Evolutionary conservation across 2,113 vertebrate species (phyloP), one percentile per base, ranked within the genome.

Genomic region (Epinephelus cyanopodus): DNA sequence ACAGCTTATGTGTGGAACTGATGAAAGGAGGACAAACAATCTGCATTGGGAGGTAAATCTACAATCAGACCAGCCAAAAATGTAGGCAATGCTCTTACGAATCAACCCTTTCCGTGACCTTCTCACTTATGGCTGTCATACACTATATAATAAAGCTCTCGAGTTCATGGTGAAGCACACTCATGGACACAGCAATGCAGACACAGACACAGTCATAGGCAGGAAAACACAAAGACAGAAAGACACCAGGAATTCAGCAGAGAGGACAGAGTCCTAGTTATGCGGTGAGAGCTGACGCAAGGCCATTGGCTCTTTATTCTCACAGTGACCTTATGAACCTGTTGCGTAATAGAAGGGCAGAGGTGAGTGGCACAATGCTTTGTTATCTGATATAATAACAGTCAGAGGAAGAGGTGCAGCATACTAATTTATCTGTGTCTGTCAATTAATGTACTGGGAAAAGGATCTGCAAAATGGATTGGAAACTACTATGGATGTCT

Each of bases 161-260:
- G 11, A 71, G 27, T 60, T 8, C 62, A n/a, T 8, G 42, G 42
- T 45, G 42, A 45, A 45, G 42, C 42, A 45, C 42, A 10, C 58
- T 76, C 67, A 10, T 15, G 63, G 54, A 77, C 58, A 52, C 8
- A 45, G 29, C 33, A 48, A 57, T 54, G n/a, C 4, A 33, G 39
- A 61, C 2, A 68, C 11, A 17, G 14, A 13, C 17, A 58, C 10
- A 56, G 8, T 21, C 52, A 72, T 19, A 65, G 29, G 62, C 79
- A 79, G 70, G 65, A 77, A 78, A 67, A 82, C 66, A 68, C 56
- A 71, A 6, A 33, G 52, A 79, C 74, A 81, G 64, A 52, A 81
- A 84, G 54, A 69, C 11, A 74, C 18, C 61, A 48, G 63, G 67
- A 62, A 80, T 57, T 52, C 39, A 78, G 75, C 45, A 25, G 54